Conservation (phyloP, 2,797 vertebrate species). For the Choloepus didactylus region DNA sequence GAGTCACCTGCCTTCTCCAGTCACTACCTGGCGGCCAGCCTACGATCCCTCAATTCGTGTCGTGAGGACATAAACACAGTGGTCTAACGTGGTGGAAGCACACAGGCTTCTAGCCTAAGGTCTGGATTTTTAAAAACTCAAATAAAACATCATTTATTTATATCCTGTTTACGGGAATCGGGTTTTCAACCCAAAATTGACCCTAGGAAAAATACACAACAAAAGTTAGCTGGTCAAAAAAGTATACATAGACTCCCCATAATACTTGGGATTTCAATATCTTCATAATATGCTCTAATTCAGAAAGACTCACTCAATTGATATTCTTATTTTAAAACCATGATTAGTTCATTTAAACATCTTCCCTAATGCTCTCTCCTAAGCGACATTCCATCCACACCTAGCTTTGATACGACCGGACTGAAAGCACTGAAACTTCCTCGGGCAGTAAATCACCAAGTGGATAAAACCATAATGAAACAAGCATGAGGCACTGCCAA, state of each 20-base stretch:
- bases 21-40: not conserved
- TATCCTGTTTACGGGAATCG: conserved; percentile 2
- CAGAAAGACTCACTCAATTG: not conserved
- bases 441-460: conserved; percentile 31
- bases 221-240: not conserved
- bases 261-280: conserved; percentile 24
- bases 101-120: not conserved
- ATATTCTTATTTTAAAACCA: conserved; percentile 42
- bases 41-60: not conserved
- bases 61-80: not conserved
- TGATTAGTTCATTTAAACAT: conserved; percentile 38
- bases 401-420: not conserved
- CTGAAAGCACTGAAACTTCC: conserved; percentile 18
- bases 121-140: not conserved
- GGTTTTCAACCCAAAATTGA: not conserved
- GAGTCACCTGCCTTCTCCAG: not conserved
- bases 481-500: not conserved
- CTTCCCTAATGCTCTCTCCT: not conserved
- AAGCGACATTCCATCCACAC: conserved; percentile 26
- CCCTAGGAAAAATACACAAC: not conserved
- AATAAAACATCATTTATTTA: not conserved
- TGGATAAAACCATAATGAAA: conserved; percentile 50
- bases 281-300: conserved; percentile 51
- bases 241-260: conserved; percentile 25
- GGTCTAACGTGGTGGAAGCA: not conserved